Conservation (phyloP, 2,113 vertebrate species). For the Osmerus eperlanus region DNA sequence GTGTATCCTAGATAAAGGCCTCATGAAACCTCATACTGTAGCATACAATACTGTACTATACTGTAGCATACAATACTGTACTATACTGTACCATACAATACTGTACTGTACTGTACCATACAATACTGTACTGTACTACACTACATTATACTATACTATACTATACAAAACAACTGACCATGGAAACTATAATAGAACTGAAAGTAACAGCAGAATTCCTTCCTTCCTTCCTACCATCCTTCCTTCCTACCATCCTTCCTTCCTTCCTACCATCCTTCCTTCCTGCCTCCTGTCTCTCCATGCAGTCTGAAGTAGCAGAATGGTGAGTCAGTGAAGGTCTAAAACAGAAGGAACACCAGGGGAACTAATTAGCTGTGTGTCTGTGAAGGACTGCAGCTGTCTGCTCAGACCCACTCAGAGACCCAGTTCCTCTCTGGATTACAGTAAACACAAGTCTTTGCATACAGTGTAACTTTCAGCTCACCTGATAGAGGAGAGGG, state of each 20-base stretch:
- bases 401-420: slow-evolving; percentile 36
- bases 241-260: slow-evolving; percentile 37
- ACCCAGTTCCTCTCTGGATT: slow-evolving; percentile 30
- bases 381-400: slow-evolving; percentile 28
- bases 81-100: no score
- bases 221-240: slow-evolving; percentile 37
- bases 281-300: slow-evolving; percentile 41
- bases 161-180: no score
- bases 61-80: no score
- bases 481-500: not conserved
- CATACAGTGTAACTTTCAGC: not conserved
- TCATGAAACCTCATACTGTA: no score
- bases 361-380: slow-evolving; percentile 44
- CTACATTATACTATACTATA: no score
- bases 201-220: no score
- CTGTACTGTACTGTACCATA: no score
- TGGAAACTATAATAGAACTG: no score
- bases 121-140: no score
- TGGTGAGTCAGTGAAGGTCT: slow-evolving; percentile 34
- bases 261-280: slow-evolving; percentile 33
- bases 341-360: slow-evolving; percentile 40
- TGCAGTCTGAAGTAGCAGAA: not conserved
- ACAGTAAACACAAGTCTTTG: not conserved
- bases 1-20: no score
- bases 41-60: no score